phyloP scores from a whole-genome alignment of 2,888 invertebrate genomes.

The Eucriotettix oculatus region DNA sequence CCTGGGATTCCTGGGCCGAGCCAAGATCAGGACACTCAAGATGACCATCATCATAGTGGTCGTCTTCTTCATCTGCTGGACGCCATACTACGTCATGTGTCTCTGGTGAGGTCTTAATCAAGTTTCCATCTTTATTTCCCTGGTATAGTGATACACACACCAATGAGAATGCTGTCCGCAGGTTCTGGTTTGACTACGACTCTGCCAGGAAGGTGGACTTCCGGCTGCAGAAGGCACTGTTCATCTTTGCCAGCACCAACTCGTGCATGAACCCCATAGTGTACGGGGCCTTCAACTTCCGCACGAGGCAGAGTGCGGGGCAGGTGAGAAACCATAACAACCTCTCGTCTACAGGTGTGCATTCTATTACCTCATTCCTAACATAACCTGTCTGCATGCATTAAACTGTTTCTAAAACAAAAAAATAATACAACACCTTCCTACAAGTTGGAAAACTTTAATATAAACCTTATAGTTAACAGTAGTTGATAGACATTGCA shows the following conservation, averaged over 20 bases:
- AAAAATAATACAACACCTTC: too few relatives aligned
- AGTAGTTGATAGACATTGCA: too few relatives aligned
- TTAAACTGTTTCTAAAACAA: too few relatives aligned
- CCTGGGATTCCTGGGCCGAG: constrained; percentile 63
- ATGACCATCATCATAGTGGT: constrained; percentile 91
- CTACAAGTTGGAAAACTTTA: too few relatives aligned
- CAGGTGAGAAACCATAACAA: neutral
- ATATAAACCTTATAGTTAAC: too few relatives aligned
- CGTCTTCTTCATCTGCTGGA: constrained; percentile 90
- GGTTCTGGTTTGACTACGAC: constrained; percentile 68
- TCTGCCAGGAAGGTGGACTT: constrained; percentile 54
- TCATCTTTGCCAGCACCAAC: constrained; percentile 90
- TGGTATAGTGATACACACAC: too few relatives aligned
- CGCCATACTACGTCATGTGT: constrained; percentile 84
- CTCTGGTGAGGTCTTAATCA: constrained; percentile 47
- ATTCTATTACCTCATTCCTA: neutral
- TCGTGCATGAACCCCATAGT: constrained; percentile 94
- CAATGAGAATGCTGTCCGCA: constrained; percentile 19
- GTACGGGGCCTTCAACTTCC: constrained; percentile 75
- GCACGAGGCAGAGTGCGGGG: constrained; percentile 19
- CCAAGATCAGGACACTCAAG: constrained; percentile 71
- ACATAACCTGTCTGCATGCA: too few relatives aligned
- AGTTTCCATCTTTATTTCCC: neutral
- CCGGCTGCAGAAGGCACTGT: constrained; percentile 67
- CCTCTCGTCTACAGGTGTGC: constrained; percentile 1